Percentiles rank a stretch among this genome's conserved stretches.
Conservation (phyloP, 2,797 vertebrate genomes). For the Pseudomugil tenellus region DNA sequence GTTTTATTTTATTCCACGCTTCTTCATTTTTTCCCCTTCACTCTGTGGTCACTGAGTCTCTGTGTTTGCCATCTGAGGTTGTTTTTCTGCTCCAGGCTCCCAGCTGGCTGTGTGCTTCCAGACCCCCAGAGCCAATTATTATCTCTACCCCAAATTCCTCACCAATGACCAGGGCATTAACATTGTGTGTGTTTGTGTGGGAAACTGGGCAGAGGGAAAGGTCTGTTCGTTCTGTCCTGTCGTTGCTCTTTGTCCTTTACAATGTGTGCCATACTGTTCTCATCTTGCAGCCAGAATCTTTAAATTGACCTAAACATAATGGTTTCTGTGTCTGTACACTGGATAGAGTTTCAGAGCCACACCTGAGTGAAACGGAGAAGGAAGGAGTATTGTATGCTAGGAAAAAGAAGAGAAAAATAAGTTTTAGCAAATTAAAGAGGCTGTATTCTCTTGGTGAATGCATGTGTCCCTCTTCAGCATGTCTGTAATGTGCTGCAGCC, state of each 20-base stretch:
- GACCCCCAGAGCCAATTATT: slow-evolving; percentile 55
- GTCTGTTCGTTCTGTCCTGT: not conserved
- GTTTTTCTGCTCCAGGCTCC: slow-evolving; percentile 63
- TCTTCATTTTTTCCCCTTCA: not conserved
- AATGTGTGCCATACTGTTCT: slow-evolving; percentile 21
- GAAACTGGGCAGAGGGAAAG: not conserved
- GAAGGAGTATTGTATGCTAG: slow-evolving; percentile 21
- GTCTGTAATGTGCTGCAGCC: slow-evolving; percentile 6
- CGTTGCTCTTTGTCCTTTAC: slow-evolving; percentile 1
- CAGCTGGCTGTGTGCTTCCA: slow-evolving; percentile 55
- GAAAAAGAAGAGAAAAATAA: not conserved
- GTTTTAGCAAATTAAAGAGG: not conserved
- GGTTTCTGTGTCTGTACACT: slow-evolving; percentile 49
- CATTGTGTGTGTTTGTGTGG: slow-evolving; percentile 29
- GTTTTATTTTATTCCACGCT: not conserved
- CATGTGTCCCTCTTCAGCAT: not conserved
- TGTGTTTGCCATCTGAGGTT: slow-evolving; percentile 56
- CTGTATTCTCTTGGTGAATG: not conserved
- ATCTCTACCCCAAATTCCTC: slow-evolving; percentile 66
- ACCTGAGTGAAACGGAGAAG: slow-evolving; percentile 46
- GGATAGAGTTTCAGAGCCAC: slow-evolving; percentile 56
- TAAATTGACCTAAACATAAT: slow-evolving; percentile 48
- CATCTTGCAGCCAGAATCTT: slow-evolving; percentile 16
- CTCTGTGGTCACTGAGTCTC: slow-evolving; percentile 12
- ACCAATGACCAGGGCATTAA: slow-evolving; percentile 56